A percentile compares a stretch with the other conserved stretches of the same genome.
Conservation (phyloP, 1,140 invertebrate genomes). For the Neuroterus valhalla region DNA sequence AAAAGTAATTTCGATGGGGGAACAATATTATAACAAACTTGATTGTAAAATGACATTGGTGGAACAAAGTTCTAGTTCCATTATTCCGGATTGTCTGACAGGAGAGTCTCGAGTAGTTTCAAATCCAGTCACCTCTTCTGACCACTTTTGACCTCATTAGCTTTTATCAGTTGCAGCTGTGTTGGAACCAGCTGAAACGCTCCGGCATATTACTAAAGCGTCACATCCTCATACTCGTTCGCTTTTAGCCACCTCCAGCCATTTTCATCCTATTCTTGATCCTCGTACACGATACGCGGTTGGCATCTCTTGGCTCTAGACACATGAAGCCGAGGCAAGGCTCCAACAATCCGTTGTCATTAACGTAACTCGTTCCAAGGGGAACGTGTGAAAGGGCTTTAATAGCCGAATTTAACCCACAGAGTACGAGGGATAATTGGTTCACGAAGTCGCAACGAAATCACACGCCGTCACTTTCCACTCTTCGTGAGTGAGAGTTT, state of each 20-base stretch:
- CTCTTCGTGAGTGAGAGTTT: neutral
- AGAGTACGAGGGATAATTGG: slow-evolving; percentile 14
- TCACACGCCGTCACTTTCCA: neutral
- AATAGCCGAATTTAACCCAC: slow-evolving; percentile 8
- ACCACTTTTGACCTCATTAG: neutral
- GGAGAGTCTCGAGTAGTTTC: too few relatives aligned
- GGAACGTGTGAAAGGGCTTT: slow-evolving; percentile 15
- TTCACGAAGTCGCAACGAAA: slow-evolving; percentile 12
- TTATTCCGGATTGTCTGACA: too few relatives aligned
- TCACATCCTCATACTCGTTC: neutral
- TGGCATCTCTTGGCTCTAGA: neutral
- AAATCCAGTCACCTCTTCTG: too few relatives aligned
- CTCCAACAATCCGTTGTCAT: slow-evolving; percentile 15
- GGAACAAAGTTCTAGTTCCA: too few relatives aligned
- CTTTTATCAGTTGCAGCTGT: neutral
- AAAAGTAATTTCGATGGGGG: too few relatives aligned
- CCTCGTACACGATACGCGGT: neutral
- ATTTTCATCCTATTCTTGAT: neutral
- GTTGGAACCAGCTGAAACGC: neutral
- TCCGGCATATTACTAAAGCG: neutral
- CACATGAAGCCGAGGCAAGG: neutral
- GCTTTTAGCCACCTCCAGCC: neutral
- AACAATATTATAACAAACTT: too few relatives aligned
- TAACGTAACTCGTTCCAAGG: neutral
- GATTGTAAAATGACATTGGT: too few relatives aligned